A percentile compares a stretch with the other conserved stretches of the same genome.
Conservation (phyloP, 2,888 invertebrate genomes). For the Torymus texanus region DNA sequence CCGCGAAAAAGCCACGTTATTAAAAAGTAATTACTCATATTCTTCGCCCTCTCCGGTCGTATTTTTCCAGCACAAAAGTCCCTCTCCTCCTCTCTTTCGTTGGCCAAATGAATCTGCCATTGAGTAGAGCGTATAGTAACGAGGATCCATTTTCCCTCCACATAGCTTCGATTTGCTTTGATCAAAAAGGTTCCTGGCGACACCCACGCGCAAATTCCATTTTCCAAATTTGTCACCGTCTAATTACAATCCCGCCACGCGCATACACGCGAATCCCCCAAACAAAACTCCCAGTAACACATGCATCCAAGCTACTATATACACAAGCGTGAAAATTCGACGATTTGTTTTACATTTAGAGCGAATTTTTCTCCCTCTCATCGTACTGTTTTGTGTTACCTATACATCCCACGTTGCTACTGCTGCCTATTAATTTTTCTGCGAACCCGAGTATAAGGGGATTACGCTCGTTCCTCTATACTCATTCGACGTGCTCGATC, state of each 20-base stretch:
- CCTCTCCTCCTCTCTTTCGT: too few relatives aligned
- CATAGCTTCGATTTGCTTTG: slow-evolving; percentile 2
- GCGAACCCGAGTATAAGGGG: neutral
- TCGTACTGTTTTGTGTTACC: neutral
- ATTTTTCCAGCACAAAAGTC: too few relatives aligned
- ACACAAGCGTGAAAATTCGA: neutral
- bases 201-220: slow-evolving; percentile 1
- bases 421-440: slow-evolving; percentile 30
- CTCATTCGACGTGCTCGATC: neutral
- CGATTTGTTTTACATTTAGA: slow-evolving; percentile 45
- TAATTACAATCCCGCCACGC: slow-evolving; percentile 10
- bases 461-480: slow-evolving; percentile 10
- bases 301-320: too few relatives aligned
- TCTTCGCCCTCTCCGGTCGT: neutral
- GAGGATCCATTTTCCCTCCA: neutral
- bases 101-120: too few relatives aligned
- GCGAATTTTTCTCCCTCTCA: neutral
- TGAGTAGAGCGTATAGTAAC: too few relatives aligned
- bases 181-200: slow-evolving; percentile 1
- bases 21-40: neutral
- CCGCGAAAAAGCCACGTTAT: neutral
- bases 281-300: neutral
- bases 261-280: neutral
- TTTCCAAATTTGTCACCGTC: slow-evolving; percentile 31
- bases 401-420: too few relatives aligned